phyloP scores from a whole-genome alignment of 2,888 invertebrate species.

The Drosophila barbarae region DNA sequence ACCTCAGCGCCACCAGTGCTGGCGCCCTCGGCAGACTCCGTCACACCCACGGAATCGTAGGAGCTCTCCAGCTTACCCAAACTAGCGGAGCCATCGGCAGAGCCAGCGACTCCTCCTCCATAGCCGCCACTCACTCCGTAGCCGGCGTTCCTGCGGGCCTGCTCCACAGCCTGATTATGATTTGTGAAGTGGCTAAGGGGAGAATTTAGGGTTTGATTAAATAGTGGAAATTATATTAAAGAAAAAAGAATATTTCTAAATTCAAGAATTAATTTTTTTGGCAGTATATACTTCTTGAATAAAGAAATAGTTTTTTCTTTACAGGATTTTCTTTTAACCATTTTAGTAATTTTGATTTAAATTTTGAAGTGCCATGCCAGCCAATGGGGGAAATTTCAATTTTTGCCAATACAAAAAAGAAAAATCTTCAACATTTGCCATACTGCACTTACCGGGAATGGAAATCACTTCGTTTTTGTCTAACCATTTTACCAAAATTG shows the following conservation, averaged over 20 bases:
- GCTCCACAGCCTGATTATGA: constrained; percentile 76
- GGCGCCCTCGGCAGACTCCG: constrained; percentile 43
- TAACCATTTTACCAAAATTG: constrained; percentile 22
- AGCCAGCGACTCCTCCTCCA: constrained; percentile 34
- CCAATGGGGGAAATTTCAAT: constrained; percentile 64
- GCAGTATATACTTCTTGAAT: constrained; percentile 1
- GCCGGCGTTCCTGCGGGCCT: constrained; percentile 67
- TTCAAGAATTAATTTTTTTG: background rate
- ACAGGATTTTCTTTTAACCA: background rate
- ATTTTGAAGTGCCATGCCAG: constrained; percentile 64
- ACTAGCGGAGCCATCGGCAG: constrained; percentile 18
- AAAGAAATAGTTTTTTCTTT: too few relatives aligned
- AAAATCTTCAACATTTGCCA: constrained; percentile 59
- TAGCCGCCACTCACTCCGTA: constrained; percentile 29
- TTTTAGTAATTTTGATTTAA: background rate
- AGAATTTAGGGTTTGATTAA: background rate
- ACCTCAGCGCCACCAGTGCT: constrained; percentile 27
- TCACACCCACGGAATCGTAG: constrained; percentile 64
- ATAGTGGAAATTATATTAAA: background rate
- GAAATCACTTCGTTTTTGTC: constrained; percentile 57
- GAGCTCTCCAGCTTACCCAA: constrained; percentile 58
- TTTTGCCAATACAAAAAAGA: constrained; percentile 53
- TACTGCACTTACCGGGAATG: constrained; percentile 75
- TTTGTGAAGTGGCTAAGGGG: constrained; percentile 72
- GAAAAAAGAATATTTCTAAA: background rate